A percentile compares a stretch with the other conserved stretches of the same genome.
Conservation (phyloP, 2,888 invertebrate genomes). For the Polylopha cassiicola region DNA sequence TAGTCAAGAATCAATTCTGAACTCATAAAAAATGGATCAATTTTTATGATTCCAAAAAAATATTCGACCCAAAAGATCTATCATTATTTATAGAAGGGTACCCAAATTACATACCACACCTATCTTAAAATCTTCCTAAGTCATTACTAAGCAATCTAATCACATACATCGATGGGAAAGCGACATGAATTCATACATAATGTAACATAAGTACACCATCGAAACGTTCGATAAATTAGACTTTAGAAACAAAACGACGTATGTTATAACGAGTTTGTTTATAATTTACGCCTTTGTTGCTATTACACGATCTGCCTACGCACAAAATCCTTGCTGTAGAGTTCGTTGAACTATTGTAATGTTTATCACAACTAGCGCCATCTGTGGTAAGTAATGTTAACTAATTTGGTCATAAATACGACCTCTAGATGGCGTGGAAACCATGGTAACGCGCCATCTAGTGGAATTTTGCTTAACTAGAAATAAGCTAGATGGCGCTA, state of each 20-base stretch:
- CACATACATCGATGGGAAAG: conserved; percentile 14
- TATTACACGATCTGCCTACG: conserved; percentile 19
- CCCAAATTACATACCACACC: conserved; percentile 12
- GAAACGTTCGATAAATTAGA: conserved; percentile 16
- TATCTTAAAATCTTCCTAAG: conserved; percentile 7
- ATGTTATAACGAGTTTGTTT: conserved; percentile 13
- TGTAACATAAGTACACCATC: conserved; percentile 13
- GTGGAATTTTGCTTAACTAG: not conserved
- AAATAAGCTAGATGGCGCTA: not conserved
- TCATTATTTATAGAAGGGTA: conserved; percentile 6
- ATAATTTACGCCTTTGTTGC: no score
- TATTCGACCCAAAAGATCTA: not conserved
- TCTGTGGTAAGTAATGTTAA: no score
- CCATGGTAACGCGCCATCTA: conserved; percentile 16
- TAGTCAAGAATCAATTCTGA: no score
- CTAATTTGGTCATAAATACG: no score
- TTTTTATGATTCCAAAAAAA: conserved; percentile 12
- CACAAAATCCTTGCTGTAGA: conserved; percentile 11
- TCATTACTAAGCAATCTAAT: conserved; percentile 20
- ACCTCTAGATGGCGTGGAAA: not conserved
- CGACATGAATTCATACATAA: conserved; percentile 10
- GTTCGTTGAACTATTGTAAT: conserved; percentile 15
- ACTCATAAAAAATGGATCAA: no score
- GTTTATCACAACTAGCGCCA: conserved; percentile 10
- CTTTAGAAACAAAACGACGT: conserved; percentile 3